Evolutionary conservation across 2,113 vertebrate species (phyloP).

Genomic region (Dicaeum eximium): DNA sequence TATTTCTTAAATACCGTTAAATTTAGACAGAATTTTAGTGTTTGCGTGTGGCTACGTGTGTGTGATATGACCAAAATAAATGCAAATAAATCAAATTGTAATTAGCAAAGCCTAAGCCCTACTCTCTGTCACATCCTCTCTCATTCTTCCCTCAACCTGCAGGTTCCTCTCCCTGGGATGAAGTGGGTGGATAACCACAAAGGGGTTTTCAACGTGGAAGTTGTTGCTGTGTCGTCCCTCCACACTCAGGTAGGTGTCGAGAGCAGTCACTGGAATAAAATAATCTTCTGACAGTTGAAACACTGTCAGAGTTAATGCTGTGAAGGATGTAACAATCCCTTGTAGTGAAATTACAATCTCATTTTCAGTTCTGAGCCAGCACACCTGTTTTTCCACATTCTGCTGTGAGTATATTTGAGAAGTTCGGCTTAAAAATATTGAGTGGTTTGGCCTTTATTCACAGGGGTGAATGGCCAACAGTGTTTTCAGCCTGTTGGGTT

Average conservation of each 20-base stretch:
- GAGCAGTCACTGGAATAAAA: background rate
- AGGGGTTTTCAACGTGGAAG: constrained; percentile 96
- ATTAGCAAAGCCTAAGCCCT: background rate
- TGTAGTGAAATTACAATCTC: background rate
- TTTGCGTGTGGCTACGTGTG: accelerated
- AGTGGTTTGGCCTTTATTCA: background rate
- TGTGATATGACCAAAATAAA: background rate
- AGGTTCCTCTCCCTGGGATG: constrained; percentile 98
- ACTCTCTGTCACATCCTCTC: background rate
- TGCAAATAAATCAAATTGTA: background rate
- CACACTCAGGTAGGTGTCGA: constrained; percentile 87
- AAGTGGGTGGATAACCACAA: constrained; percentile 99
- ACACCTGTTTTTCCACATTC: background rate
- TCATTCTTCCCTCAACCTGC: background rate
- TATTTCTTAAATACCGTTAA: background rate
- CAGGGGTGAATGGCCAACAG: background rate
- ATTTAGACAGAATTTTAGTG: background rate
- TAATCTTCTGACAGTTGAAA: background rate
- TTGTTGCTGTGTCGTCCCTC: constrained; percentile 88
- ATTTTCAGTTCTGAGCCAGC: constrained; percentile 48
- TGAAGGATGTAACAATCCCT: background rate
- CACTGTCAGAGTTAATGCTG: background rate
- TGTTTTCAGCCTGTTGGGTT: background rate
- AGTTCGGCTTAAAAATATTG: background rate
- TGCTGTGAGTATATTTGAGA: constrained; percentile 6